phyloP scores from a whole-genome alignment of 1,140 invertebrate genomes.

The Ceratosolen fusciceps region DNA sequence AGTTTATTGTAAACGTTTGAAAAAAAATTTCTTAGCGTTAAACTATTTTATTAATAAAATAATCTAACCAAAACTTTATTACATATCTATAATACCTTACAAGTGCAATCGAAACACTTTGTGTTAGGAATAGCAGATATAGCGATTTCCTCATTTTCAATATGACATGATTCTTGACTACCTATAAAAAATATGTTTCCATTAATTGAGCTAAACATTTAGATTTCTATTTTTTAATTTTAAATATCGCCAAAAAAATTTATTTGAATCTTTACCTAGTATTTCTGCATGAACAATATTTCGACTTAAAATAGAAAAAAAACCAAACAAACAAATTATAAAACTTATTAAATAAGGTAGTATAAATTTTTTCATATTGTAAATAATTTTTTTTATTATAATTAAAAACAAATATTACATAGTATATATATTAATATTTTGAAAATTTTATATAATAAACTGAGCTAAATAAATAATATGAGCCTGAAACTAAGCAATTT shows the following conservation, averaged over 20 bases:
- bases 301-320: not conserved
- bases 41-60: not conserved
- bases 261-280: slow-evolving; percentile 15
- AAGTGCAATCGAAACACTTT: slow-evolving; percentile 63
- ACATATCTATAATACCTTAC: slow-evolving; percentile 58
- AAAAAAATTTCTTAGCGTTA: not conserved
- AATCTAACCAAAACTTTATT: not conserved
- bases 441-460: too few relatives aligned
- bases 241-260: not conserved
- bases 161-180: slow-evolving; percentile 60
- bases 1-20: slow-evolving; percentile 3
- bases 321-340: slow-evolving; percentile 2
- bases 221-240: not conserved
- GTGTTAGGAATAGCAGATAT: slow-evolving; percentile 61
- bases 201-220: too few relatives aligned
- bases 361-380: slow-evolving; percentile 8
- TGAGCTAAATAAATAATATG: too few relatives aligned
- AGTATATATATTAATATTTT: not conserved
- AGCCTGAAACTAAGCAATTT: too few relatives aligned
- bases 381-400: not conserved
- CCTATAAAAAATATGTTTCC: slow-evolving; percentile 50
- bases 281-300: slow-evolving; percentile 20
- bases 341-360: not conserved
- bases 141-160: slow-evolving; percentile 60
- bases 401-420: not conserved